These are phyloP conservation scores for Aeoliscus strigatus DNA, from an alignment of 2,797 vertebrate genomes.

Conservation along the genomic window DNA sequence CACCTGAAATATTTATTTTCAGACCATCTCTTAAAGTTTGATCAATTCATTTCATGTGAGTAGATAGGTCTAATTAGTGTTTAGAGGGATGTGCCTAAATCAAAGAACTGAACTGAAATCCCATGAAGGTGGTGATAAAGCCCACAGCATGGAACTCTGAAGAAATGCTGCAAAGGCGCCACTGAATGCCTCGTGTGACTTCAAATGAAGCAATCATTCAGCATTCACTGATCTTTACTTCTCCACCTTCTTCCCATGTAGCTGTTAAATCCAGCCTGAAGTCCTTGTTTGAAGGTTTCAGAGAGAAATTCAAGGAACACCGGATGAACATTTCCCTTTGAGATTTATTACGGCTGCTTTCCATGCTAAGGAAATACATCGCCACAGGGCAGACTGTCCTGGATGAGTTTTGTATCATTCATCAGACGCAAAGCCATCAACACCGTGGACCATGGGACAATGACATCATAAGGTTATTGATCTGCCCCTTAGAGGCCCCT, in stretches of 20 bases:
- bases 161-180: slow-evolving; percentile 22
- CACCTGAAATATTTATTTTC: slow-evolving; percentile 36
- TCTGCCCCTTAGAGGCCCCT: slow-evolving; percentile 38
- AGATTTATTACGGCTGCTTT: slow-evolving; percentile 32
- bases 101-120: slow-evolving; percentile 37
- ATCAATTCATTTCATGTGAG: slow-evolving; percentile 39
- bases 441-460: slow-evolving; percentile 37
- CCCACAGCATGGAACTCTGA: slow-evolving; percentile 28
- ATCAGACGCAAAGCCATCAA: slow-evolving; percentile 41
- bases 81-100: slow-evolving; percentile 31
- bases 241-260: slow-evolving; percentile 1
- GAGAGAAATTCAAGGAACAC: slow-evolving; percentile 27
- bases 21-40: slow-evolving; percentile 35
- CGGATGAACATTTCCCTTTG: slow-evolving; percentile 24
- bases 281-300: slow-evolving; percentile 24
- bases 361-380: slow-evolving; percentile 33
- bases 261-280: slow-evolving; percentile 23
- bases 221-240: slow-evolving; percentile 19
- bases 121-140: slow-evolving; percentile 26
- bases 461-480: slow-evolving; percentile 69
- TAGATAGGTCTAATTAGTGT: slow-evolving; percentile 54
- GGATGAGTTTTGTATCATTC: slow-evolving; percentile 29
- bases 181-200: slow-evolving; percentile 24
- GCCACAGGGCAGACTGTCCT: slow-evolving; percentile 7
- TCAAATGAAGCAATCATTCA: slow-evolving; percentile 51